Evolutionary conservation across 1,140 invertebrate genomes (phyloP).

Genomic region (Drosophila novamexicana): DNA sequence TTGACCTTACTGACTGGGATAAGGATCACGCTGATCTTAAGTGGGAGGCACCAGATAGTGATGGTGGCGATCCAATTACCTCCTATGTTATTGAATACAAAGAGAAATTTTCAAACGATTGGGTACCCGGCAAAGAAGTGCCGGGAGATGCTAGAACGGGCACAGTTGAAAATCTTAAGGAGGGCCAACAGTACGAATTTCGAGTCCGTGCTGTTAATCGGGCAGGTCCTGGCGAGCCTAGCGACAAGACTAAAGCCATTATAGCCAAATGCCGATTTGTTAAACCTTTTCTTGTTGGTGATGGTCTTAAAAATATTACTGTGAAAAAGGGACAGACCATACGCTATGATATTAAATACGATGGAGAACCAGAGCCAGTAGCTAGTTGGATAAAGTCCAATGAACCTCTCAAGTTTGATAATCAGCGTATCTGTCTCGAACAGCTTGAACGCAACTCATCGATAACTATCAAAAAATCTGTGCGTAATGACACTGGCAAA

Average conservation of each 20-base stretch:
- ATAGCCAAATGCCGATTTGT: conserved; percentile 98
- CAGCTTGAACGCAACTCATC: conserved; percentile 96
- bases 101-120: conserved; percentile 96
- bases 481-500: conserved; percentile 94
- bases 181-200: conserved; percentile 98
- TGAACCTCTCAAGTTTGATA: conserved; percentile 90
- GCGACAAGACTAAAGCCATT: conserved; percentile 96
- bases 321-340: conserved; percentile 97
- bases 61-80: conserved; percentile 97
- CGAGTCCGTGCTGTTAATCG: conserved; percentile 97
- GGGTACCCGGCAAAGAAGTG: conserved; percentile 92
- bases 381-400: conserved; percentile 91
- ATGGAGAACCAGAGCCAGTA: conserved; percentile 96
- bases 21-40: conserved; percentile 97
- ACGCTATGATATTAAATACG: conserved; percentile 95
- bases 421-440: conserved; percentile 92
- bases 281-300: conserved; percentile 96
- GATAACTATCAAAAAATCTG: conserved; percentile 93
- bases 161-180: conserved; percentile 95
- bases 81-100: conserved; percentile 97
- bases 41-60: conserved; percentile 94
- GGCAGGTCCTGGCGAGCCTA: conserved; percentile 97
- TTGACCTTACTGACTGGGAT: conserved; percentile 98
- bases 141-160: conserved; percentile 90
- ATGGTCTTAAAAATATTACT: conserved; percentile 93